Conservation (phyloP, 1,140 invertebrate genomes). For the Tetragonula clypearis region DNA sequence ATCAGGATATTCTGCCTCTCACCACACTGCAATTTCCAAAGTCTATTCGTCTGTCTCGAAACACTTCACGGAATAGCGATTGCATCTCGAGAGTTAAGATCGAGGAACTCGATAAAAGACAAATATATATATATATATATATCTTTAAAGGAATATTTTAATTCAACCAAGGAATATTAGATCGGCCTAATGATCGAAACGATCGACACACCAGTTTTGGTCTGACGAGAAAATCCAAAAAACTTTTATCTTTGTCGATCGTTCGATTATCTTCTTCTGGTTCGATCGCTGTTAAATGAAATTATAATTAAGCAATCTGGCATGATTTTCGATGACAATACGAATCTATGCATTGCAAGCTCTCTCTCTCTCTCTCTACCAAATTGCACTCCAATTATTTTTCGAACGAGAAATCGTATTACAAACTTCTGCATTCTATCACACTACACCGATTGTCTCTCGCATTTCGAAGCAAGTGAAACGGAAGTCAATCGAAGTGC, state of each 20-base stretch:
- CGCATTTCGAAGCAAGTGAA: too few species aligned
- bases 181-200: background rate
- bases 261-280: background rate
- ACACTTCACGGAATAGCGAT: background rate
- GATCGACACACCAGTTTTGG: background rate
- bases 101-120: background rate
- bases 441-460: too few species aligned
- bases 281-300: too few species aligned
- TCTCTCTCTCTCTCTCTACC: too few species aligned
- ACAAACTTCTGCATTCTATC: too few species aligned
- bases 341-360: too few species aligned
- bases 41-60: background rate
- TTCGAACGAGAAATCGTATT: too few species aligned
- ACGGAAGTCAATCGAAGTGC: too few species aligned
- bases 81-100: background rate
- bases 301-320: too few species aligned
- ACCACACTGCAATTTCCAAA: background rate
- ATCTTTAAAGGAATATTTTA: background rate
- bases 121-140: too few species aligned
- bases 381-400: too few species aligned
- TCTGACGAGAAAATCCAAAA: background rate
- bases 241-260: background rate
- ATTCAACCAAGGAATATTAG: background rate
- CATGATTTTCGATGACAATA: too few species aligned
- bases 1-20: constrained; percentile 1